Evolutionary conservation across 1,140 invertebrate genomes (phyloP).

Genomic region (Diuraphis noxia): DNA sequence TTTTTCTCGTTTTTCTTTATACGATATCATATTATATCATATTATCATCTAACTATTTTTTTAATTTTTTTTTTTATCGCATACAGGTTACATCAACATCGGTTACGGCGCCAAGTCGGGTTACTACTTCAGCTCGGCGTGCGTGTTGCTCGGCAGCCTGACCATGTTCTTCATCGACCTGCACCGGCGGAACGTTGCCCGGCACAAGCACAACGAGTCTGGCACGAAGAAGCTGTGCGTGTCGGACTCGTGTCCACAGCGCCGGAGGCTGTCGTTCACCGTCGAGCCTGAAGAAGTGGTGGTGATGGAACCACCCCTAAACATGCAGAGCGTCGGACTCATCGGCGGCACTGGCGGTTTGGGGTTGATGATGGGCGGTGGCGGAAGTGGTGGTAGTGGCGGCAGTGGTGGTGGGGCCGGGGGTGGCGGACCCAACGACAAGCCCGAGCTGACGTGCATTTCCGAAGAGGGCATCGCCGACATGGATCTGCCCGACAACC

Average conservation of each 20-base stretch:
- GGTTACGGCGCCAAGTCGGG: slow-evolving; percentile 74
- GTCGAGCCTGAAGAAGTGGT: slow-evolving; percentile 66
- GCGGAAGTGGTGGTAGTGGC: slow-evolving; percentile 62
- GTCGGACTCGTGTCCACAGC: slow-evolving; percentile 65
- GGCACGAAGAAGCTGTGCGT: slow-evolving; percentile 65
- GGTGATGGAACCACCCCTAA: slow-evolving; percentile 57
- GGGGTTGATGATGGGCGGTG: slow-evolving; percentile 61
- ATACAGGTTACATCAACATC: slow-evolving; percentile 76
- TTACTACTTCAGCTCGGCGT: slow-evolving; percentile 80
- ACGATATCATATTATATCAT: not conserved
- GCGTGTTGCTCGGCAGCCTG: slow-evolving; percentile 74
- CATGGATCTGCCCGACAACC: slow-evolving; percentile 80
- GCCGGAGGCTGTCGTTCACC: slow-evolving; percentile 65
- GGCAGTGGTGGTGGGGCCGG: slow-evolving; percentile 82
- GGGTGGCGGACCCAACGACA: slow-evolving; percentile 59
- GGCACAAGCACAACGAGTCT: slow-evolving; percentile 70
- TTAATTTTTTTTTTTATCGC: slow-evolving; percentile 40
- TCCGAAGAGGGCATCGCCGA: slow-evolving; percentile 84
- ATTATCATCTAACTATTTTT: not conserved
- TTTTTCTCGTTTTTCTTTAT: not conserved
- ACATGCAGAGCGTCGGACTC: slow-evolving; percentile 69
- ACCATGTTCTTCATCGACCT: slow-evolving; percentile 80
- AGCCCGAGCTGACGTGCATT: slow-evolving; percentile 81
- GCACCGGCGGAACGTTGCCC: slow-evolving; percentile 70
- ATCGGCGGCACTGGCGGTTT: slow-evolving; percentile 82